A percentile compares a stretch with the other conserved stretches of the same genome.
Evolutionary conservation across 2,888 invertebrate species (phyloP).

Genomic region (Stenodera caucasica): DNA sequence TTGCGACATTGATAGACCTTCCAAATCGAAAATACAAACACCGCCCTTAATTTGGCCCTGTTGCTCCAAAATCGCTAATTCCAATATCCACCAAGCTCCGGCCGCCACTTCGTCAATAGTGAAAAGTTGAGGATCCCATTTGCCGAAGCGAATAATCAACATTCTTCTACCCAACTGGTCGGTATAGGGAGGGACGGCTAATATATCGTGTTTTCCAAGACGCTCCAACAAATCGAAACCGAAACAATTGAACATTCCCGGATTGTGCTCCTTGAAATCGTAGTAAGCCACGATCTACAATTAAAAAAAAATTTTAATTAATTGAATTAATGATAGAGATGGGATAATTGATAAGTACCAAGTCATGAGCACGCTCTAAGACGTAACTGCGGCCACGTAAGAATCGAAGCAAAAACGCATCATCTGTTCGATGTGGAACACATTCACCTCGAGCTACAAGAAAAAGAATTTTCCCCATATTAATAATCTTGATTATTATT

Average conservation of each 20-base stretch:
- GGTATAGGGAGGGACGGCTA: slow-evolving; percentile 73
- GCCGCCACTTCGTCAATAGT: slow-evolving; percentile 70
- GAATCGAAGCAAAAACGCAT: slow-evolving; percentile 71
- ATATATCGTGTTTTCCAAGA: slow-evolving; percentile 68
- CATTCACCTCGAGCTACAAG: slow-evolving; percentile 75
- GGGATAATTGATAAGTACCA: slow-evolving; percentile 60
- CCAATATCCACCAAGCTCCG: slow-evolving; percentile 68
- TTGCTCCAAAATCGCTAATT: slow-evolving; percentile 73
- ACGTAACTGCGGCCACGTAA: slow-evolving; percentile 73
- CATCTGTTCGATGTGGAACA: slow-evolving; percentile 72
- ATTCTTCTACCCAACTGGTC: slow-evolving; percentile 73
- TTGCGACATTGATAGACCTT: slow-evolving; percentile 68
- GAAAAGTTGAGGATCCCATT: slow-evolving; percentile 72
- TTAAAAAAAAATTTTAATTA: background rate
- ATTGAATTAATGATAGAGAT: background rate
- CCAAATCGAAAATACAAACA: slow-evolving; percentile 73
- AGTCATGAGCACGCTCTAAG: slow-evolving; percentile 68
- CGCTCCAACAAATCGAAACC: slow-evolving; percentile 64
- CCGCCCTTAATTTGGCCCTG: slow-evolving; percentile 75
- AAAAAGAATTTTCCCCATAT: slow-evolving; percentile 39
- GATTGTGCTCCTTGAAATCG: slow-evolving; percentile 71
- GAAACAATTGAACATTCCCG: slow-evolving; percentile 66
- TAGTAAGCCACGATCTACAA: slow-evolving; percentile 73
- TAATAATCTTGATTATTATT: no score
- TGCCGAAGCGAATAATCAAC: slow-evolving; percentile 72